phyloP scores from a whole-genome alignment of 2,797 vertebrate species.

The Gallinago solitaria region DNA sequence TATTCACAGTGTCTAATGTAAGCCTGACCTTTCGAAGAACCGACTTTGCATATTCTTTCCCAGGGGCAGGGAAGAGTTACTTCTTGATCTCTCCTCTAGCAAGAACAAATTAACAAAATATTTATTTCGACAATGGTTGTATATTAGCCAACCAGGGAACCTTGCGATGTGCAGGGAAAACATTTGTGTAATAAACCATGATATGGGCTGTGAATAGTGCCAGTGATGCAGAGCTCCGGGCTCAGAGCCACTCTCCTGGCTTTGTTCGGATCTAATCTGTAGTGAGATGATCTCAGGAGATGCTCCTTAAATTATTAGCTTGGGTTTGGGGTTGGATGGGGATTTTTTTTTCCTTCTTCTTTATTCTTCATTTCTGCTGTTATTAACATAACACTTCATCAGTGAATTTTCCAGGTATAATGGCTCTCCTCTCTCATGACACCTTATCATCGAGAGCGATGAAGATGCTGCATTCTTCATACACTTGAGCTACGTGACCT shows the following conservation, averaged over 20 bases:
- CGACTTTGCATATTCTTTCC: conserved; percentile 1
- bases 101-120: conserved; percentile 10
- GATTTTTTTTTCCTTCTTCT: background rate
- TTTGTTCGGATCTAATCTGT: background rate
- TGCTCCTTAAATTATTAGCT: conserved; percentile 11
- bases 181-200: background rate
- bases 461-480: background rate
- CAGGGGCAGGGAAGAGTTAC: background rate
- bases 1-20: background rate
- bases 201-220: background rate
- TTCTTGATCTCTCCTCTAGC: background rate
- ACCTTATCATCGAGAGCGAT: background rate
- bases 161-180: background rate
- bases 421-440: background rate
- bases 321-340: background rate
- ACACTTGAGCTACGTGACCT: background rate
- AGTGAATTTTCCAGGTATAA: background rate
- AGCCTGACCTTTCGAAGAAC: conserved; percentile 13
- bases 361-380: background rate
- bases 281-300: conserved; percentile 17
- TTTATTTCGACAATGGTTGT: background rate
- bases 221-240: conserved; percentile 30
- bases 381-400: background rate
- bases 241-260: conserved; percentile 42
- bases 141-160: background rate